Evolutionary conservation across 2,888 invertebrate genomes (phyloP).

Genomic region (Philhelius pedissequus): DNA sequence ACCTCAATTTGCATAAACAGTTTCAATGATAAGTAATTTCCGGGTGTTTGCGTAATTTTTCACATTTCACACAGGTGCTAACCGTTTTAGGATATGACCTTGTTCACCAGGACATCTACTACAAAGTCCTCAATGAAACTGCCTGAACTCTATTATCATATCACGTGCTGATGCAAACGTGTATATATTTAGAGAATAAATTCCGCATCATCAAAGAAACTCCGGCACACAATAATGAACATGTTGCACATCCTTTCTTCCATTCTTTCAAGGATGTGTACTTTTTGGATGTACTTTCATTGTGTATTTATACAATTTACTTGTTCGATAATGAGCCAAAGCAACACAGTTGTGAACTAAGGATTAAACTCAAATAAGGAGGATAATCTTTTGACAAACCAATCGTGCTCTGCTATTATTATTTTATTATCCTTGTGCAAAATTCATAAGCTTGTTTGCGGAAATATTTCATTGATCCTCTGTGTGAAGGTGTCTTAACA

Average conservation of each 20-base stretch:
- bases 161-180: constrained; percentile 62
- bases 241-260: constrained; percentile 21
- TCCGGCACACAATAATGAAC: constrained; percentile 15
- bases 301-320: neutral
- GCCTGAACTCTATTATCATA: constrained; percentile 29
- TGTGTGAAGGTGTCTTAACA: constrained; percentile 35
- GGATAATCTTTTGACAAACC: constrained; percentile 62
- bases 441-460: constrained; percentile 48
- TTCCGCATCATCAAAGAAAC: constrained; percentile 19
- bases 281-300: neutral
- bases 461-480: constrained; percentile 63
- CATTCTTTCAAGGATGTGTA: constrained; percentile 32
- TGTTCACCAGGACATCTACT: neutral
- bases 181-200: constrained; percentile 6
- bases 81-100: neutral
- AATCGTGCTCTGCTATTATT: constrained; percentile 27
- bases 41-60: constrained; percentile 49
- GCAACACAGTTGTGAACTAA: constrained; percentile 32
- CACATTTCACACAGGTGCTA: constrained; percentile 47
- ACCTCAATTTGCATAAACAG: constrained; percentile 38
- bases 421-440: constrained; percentile 34
- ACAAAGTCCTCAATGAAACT: neutral
- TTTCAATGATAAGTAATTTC: constrained; percentile 11
- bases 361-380: constrained; percentile 37
- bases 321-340: constrained; percentile 29